phyloP scores from a whole-genome alignment of 2,113 vertebrate genomes.

The Stigmatopora nigra region DNA sequence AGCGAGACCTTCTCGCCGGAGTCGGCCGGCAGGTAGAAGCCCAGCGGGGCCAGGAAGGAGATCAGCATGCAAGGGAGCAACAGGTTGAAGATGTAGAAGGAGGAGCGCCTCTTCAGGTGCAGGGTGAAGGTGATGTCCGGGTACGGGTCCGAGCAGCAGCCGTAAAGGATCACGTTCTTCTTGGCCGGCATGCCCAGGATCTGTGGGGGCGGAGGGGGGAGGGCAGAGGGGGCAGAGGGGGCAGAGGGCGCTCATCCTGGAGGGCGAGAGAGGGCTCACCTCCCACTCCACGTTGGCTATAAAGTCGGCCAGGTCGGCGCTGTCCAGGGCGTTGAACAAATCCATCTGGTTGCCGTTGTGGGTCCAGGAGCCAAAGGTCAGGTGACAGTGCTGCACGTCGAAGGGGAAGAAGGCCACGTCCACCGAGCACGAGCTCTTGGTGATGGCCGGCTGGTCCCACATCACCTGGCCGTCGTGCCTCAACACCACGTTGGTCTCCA shows the following conservation, averaged over 20 bases:
- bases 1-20: conserved; percentile 93
- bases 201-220: conserved; percentile 16
- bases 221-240: too few relatives aligned
- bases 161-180: conserved; percentile 78
- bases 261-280: conserved; percentile 18
- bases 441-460: conserved; percentile 88
- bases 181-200: conserved; percentile 83
- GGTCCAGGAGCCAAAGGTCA: conserved; percentile 92
- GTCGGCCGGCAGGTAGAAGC: conserved; percentile 86
- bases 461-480: conserved; percentile 73
- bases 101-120: conserved; percentile 77
- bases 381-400: conserved; percentile 78
- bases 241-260: too few relatives aligned
- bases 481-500: conserved; percentile 87
- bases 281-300: conserved; percentile 82
- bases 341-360: conserved; percentile 88
- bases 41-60: conserved; percentile 83
- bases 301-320: conserved; percentile 78
- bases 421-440: conserved; percentile 86
- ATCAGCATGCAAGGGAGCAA: conserved; percentile 89
- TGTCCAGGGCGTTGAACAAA: conserved; percentile 66
- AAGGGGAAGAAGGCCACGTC: conserved; percentile 91
- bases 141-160: conserved; percentile 89
- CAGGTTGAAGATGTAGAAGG: conserved; percentile 90
- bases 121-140: conserved; percentile 86